Percentiles rank a stretch among this genome's conserved stretches.
Conservation (phyloP, 1,140 invertebrate genomes). For the Batillaria attramentaria region DNA sequence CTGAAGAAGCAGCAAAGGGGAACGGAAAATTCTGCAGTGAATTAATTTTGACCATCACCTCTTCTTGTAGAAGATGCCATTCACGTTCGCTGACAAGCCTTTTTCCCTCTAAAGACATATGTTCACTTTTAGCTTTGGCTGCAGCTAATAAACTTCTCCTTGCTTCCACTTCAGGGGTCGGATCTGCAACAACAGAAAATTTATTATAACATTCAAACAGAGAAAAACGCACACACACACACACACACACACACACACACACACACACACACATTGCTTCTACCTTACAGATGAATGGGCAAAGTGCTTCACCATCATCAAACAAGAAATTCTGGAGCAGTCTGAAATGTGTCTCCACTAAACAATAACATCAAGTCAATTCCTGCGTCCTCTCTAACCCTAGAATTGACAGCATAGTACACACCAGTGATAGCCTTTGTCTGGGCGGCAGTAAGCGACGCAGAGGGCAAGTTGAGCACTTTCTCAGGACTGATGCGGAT, state of each 20-base stretch:
- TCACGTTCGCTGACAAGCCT: conserved; percentile 73
- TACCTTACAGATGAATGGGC: no score
- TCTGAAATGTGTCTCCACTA: not conserved
- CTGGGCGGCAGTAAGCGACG: conserved; percentile 68
- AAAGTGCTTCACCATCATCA: no score
- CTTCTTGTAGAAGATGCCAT: conserved; percentile 72
- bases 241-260: not conserved
- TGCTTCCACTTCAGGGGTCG: conserved; percentile 69
- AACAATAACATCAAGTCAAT: not conserved
- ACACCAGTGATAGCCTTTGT: conserved; percentile 70
- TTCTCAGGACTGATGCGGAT: conserved; percentile 66
- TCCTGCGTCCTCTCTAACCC: not conserved
- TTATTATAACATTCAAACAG: not conserved
- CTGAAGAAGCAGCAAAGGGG: no score
- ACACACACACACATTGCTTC: not conserved
- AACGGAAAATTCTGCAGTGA: no score
- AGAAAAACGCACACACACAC: not conserved
- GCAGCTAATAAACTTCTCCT: conserved; percentile 64
- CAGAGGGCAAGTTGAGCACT: conserved; percentile 62
- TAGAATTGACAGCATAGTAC: no score
- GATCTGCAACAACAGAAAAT: conserved; percentile 57
- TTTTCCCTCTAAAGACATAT: conserved; percentile 62
- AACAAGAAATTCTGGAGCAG: no score
- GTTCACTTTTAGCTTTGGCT: conserved; percentile 57
- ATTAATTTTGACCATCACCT: conserved; percentile 63